Conservation (phyloP, 2,888 invertebrate species). For the Pemphredon lugubris region DNA sequence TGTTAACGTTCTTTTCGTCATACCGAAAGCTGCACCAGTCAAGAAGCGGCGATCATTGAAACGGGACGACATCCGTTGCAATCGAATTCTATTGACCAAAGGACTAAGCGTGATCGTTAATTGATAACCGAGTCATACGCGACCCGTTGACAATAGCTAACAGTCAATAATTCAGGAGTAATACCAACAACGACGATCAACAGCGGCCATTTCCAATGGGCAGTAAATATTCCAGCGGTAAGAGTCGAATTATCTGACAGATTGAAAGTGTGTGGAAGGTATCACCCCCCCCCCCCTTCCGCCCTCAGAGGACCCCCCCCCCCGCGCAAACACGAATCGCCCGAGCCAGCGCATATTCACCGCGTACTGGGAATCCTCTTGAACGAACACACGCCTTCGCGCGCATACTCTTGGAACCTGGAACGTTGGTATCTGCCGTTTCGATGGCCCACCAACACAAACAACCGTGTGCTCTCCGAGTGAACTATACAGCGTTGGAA, state of each 20-base stretch:
- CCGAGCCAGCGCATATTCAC: no score
- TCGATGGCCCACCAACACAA: slow-evolving; percentile 58
- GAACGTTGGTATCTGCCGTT: slow-evolving; percentile 46
- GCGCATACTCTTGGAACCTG: slow-evolving; percentile 8
- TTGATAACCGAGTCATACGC: slow-evolving; percentile 27
- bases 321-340: no score
- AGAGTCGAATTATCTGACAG: slow-evolving; percentile 29
- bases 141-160: slow-evolving; percentile 15
- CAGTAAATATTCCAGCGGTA: slow-evolving; percentile 33
- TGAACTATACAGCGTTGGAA: slow-evolving; percentile 27
- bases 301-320: no score
- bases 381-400: no score
- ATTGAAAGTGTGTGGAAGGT: no score
- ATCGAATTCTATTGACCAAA: slow-evolving; percentile 17
- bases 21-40: no score
- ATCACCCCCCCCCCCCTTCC: no score
- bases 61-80: neutral
- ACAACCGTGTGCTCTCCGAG: slow-evolving; percentile 45
- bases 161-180: slow-evolving; percentile 17
- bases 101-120: slow-evolving; percentile 7
- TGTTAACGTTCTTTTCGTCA: neutral
- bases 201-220: slow-evolving; percentile 22
- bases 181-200: slow-evolving; percentile 21
- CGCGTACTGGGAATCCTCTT: no score
- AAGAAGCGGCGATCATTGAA: neutral